Conservation (phyloP, 2,797 vertebrate genomes). For the Diglossa cyanea region DNA sequence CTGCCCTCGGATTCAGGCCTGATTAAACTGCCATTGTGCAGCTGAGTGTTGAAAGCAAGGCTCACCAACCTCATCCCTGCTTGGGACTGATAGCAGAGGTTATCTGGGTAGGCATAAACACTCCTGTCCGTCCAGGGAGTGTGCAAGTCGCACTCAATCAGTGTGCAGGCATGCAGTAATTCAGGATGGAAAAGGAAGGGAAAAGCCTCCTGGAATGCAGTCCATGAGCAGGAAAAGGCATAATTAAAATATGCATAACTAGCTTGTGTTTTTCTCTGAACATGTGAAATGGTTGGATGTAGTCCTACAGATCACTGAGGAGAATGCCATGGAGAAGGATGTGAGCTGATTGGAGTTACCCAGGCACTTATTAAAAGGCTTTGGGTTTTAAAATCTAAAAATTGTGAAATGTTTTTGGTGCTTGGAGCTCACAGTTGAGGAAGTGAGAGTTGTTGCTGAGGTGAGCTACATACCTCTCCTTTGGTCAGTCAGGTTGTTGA, state of each 20-base stretch:
- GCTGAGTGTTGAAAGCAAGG: slow-evolving; percentile 15
- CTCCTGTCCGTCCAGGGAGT: neutral
- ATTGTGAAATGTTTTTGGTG: neutral
- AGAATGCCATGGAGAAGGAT: neutral
- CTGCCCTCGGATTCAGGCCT: neutral
- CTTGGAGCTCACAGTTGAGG: neutral
- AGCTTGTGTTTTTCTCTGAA: neutral
- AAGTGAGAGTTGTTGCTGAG: neutral
- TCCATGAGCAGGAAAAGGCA: neutral
- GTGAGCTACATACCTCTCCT: neutral
- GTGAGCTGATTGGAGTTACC: neutral
- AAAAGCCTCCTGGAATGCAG: slow-evolving; percentile 46
- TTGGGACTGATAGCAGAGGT: neutral
- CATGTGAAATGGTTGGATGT: neutral
- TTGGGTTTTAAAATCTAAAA: neutral
- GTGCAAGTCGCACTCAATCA: neutral
- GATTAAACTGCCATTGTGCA: slow-evolving; percentile 10
- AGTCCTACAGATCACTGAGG: neutral
- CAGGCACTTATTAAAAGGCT: neutral
- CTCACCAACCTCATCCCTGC: neutral
- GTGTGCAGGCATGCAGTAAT: neutral
- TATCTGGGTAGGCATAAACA: neutral
- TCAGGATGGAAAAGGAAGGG: neutral
- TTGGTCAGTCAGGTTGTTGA: neutral
- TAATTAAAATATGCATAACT: slow-evolving; percentile 17